These are phyloP conservation scores for Poecilia gillii DNA, from an alignment of 2,797 vertebrate species.

Conservation along the genomic window DNA sequence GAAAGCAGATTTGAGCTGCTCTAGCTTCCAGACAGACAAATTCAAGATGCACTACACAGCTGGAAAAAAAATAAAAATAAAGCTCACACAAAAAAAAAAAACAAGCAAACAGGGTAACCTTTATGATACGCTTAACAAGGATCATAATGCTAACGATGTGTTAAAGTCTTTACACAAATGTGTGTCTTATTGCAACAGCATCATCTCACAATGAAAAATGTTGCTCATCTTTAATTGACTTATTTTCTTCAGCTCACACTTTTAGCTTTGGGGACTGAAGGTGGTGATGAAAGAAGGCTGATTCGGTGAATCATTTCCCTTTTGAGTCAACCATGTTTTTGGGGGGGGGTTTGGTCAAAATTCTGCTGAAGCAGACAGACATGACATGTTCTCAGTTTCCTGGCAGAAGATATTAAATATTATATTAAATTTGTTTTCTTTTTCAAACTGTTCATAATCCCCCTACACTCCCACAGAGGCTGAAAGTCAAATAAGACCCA, in stretches of 20 bases:
- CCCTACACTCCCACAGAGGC: background rate
- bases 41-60: slow-evolving; percentile 26
- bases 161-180: background rate
- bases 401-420: background rate
- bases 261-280: background rate
- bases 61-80: background rate
- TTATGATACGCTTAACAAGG: slow-evolving; percentile 8
- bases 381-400: background rate
- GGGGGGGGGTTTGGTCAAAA: background rate
- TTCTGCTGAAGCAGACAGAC: background rate
- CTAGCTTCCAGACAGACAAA: slow-evolving; percentile 30
- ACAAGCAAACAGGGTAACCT: slow-evolving; percentile 39
- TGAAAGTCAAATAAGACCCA: background rate
- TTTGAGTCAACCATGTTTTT: background rate
- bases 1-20: slow-evolving; percentile 25
- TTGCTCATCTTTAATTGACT: background rate
- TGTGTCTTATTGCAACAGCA: background rate
- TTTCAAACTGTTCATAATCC: background rate
- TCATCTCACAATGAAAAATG: background rate
- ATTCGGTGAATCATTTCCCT: background rate
- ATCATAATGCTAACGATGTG: background rate
- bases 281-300: background rate
- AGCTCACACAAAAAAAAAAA: slow-evolving; percentile 4
- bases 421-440: background rate
- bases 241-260: background rate